Base-by-base conservation (phyloP, 2,888 invertebrate genomes). In the Camptogramma bilineatum region DNA sequence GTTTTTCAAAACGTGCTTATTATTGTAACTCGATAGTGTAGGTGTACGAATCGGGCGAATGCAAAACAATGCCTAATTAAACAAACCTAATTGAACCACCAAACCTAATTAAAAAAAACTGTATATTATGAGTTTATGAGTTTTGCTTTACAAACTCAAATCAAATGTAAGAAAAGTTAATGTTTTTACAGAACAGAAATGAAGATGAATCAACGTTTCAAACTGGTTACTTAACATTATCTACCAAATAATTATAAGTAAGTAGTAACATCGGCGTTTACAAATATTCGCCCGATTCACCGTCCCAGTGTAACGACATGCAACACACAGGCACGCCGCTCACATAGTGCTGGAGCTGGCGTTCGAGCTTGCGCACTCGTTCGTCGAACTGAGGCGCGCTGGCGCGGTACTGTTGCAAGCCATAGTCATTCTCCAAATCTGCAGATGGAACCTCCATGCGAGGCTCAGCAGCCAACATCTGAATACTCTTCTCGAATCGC, bases 401-500 rank as follows among this genome's bases (percentile, higher is more conserved):
- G 86, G 97, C 97, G 56, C 97, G 94, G 88, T 97, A 98, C 80
- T 97, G 94, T 88, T 96, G 97, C 79, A 97, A 94, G 24, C 97
- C 96, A 64, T 88, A 87, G 90, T 97, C 97, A 89, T 97, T 96
- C 88, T 97, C 96, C 80, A 97, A 95, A 65, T 96, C 96, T 3
- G 94, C 93, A 28, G 95, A 94, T 53, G 95, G 94, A 56, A 87
- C 81, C 52, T 93, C 92, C 72, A 94, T 88, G 67, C 95, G 94
- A 52, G 95, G 96, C 84, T 97, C 97, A 2, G 96, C 95, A 77
- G 97, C 96, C 76, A 97, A 88, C 96, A 97, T 96, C 86, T 96
- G 96, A 89, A 97, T 94, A 84, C 97, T 97, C 88, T 97, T 97
- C 86, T 97, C 97, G 80, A 97, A 97, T 74, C 97, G 95, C 51